Evolutionary conservation across 1,140 invertebrate genomes (phyloP).

Genomic region (Atopsyche davidsoni): DNA sequence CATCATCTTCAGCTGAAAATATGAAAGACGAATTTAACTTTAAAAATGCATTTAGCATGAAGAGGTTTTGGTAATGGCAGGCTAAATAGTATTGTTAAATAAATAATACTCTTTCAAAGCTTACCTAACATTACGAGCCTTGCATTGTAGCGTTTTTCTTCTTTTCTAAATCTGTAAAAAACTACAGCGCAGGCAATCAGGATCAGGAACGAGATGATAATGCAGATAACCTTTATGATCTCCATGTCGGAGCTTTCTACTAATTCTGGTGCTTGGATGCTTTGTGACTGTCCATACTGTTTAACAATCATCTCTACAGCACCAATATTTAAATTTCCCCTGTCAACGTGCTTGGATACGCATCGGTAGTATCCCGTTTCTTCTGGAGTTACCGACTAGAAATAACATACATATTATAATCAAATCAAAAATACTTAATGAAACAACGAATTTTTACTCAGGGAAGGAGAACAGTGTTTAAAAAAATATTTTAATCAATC

Average conservation of each 20-base stretch:
- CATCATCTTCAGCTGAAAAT: slow-evolving; percentile 42
- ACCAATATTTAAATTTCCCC: slow-evolving; percentile 47
- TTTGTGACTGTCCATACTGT: slow-evolving; percentile 38
- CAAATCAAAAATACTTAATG: slow-evolving; percentile 23
- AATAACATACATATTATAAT: no score
- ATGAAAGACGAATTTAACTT: slow-evolving; percentile 8
- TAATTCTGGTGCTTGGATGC: slow-evolving; percentile 24
- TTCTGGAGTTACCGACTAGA: slow-evolving; percentile 52
- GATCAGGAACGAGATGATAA: slow-evolving; percentile 42
- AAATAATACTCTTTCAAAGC: no score
- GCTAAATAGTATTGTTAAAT: no score
- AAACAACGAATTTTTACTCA: slow-evolving; percentile 15
- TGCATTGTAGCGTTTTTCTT: slow-evolving; percentile 42
- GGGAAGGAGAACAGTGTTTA: slow-evolving; percentile 4
- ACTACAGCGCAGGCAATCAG: slow-evolving; percentile 41
- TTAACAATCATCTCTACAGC: slow-evolving; percentile 56
- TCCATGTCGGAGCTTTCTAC: slow-evolving; percentile 44
- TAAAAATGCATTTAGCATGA: no score
- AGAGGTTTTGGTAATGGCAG: no score
- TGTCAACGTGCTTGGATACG: slow-evolving; percentile 52
- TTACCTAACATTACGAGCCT: slow-evolving; percentile 38
- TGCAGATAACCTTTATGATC: slow-evolving; percentile 40
- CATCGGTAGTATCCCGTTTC: slow-evolving; percentile 61
- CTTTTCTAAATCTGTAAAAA: slow-evolving; percentile 39
- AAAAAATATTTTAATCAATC: no score